Base-by-base conservation (phyloP, 2,113 vertebrate genomes). In the Bubo bubo region DNA sequence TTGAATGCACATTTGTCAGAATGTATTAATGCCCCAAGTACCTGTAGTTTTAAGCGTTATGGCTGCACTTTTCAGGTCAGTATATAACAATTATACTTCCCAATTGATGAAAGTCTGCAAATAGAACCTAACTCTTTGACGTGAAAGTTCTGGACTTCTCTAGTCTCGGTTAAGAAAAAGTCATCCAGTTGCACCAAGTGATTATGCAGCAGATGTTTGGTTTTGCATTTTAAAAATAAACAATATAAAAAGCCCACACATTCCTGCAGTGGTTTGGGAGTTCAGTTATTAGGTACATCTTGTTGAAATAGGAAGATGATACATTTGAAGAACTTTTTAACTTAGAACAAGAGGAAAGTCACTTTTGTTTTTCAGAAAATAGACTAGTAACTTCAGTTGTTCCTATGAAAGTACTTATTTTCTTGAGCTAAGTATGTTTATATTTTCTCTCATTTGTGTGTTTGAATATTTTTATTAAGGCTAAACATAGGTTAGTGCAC, bases 1-100 rank as follows among this genome's bases (percentile, higher is more conserved):
- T 98, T 99, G 98, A 98, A 98, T 98, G 98, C 98, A 97, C 98
- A 98, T 98, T 98, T 98, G 98, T 98, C 98, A 74, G 99, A 99
- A 97, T 99, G 99, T 98, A 99, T 99, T 97, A 99, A 99, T 98
- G 99, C 99, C 97, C 99, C 99, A 98, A 99, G 99, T 97, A 98
- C 98, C 98, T 99, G 99, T 97, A 98, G 98, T 96, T 99, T 99
- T 98, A 98, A 99, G 95, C 99, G 99, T 97, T 99, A 99, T 93
- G 99, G 99, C 98, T 99, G 99, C 98, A 98, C 97, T 97, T 99
- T 99, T 98, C 99, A 99, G 99, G 99, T 99, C 97, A 99, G 98
- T 98, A 98, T 98, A 97, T 97, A 52, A 97, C 97, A 93, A 97
- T 97, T 98, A 93, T 98, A 94, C 97, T 98, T 98, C 97, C 97